Percentiles rank a stretch among this genome's conserved stretches.
Evolutionary conservation across 2,888 invertebrate species (phyloP).

Genomic region (Torymus aiolomorphi): DNA sequence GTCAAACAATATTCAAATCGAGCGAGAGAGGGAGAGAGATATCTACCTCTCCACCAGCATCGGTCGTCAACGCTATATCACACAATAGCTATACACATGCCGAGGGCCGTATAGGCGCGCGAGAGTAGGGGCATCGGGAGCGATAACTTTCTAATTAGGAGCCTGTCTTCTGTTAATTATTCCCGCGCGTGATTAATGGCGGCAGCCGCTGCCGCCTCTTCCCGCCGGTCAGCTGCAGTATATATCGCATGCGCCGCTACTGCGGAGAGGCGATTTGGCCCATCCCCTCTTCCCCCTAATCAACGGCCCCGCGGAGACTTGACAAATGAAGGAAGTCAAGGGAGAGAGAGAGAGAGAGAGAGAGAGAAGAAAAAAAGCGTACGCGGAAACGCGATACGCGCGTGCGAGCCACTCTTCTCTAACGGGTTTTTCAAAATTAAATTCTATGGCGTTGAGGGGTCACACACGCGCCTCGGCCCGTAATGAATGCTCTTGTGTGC

Average conservation of each 20-base stretch:
- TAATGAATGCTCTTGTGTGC: slow-evolving; percentile 24
- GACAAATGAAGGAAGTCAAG: slow-evolving; percentile 64
- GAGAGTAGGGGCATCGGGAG: slow-evolving; percentile 62
- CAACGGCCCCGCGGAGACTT: slow-evolving; percentile 63
- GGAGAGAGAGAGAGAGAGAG: background rate
- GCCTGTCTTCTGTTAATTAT: slow-evolving; percentile 70
- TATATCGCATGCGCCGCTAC: background rate
- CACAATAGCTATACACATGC: slow-evolving; percentile 41
- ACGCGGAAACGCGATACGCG: slow-evolving; percentile 21
- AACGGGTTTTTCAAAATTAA: slow-evolving; percentile 46
- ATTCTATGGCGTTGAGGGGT: slow-evolving; percentile 15
- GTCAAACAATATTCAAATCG: background rate
- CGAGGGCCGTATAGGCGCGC: slow-evolving; percentile 22
- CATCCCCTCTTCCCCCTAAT: slow-evolving; percentile 57
- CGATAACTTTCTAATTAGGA: slow-evolving; percentile 72
- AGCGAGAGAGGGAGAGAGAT: background rate
- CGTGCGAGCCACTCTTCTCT: background rate
- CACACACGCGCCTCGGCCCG: background rate
- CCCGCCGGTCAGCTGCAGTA: slow-evolving; percentile 36
- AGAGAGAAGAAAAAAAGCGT: slow-evolving; percentile 45
- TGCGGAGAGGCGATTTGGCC: background rate
- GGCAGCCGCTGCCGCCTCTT: slow-evolving; percentile 59
- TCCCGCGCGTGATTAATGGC: slow-evolving; percentile 69
- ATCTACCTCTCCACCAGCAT: slow-evolving; percentile 34
- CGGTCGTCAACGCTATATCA: slow-evolving; percentile 50